Base-by-base conservation (phyloP, 2,888 invertebrate genomes). In the Oscheius sp. region DNA sequence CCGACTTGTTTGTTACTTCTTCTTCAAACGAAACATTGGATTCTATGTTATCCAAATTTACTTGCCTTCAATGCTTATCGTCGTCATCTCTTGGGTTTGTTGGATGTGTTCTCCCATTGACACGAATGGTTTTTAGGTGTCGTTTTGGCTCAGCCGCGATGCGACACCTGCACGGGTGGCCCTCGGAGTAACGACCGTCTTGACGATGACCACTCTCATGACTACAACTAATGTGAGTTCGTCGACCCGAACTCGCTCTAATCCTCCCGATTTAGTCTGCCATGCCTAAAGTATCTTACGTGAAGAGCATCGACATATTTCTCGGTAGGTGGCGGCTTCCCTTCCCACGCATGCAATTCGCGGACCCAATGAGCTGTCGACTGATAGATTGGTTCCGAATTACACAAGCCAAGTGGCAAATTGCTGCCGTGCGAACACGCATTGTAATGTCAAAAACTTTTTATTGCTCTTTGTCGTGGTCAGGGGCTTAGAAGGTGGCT, bases 41-140 rank as follows among this genome's bases (percentile, higher is more conserved):
- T 96, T 96, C 92, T 96, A 96, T 92, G 92, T 96, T 89, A 96
- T 96, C 91, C 96, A 96, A 92, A 96, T 96, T 91, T 96, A 96
- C 92, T 95, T 96, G 92, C 96, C 96, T 89, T 82, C 83, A 9
- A 77, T 83, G 90, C 92, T 96, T 90, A 83, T 85, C 18, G 85
- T 85, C 41, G 76, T 83, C 61, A 85, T 85, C 41, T 79, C 79
- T 1, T 85, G 84, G 83, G 84, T 85, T 6, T 70, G 71, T 16
- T 76, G 56, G 9, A 35, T 3, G 35, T 35, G 35, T 35, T 9
- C 35, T 53, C 12, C n/a, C n/a, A 53, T 21, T 21, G 53, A 7
- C 21, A 18, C 3, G 1, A 23, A 25, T 13, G 13, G 18, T 1
- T 21, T 69, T 59, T 63, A 73, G 76, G 76, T 82, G 7, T 81